Base-by-base conservation (phyloP, 1,140 invertebrate species). In the Platorchestia sp. region DNA sequence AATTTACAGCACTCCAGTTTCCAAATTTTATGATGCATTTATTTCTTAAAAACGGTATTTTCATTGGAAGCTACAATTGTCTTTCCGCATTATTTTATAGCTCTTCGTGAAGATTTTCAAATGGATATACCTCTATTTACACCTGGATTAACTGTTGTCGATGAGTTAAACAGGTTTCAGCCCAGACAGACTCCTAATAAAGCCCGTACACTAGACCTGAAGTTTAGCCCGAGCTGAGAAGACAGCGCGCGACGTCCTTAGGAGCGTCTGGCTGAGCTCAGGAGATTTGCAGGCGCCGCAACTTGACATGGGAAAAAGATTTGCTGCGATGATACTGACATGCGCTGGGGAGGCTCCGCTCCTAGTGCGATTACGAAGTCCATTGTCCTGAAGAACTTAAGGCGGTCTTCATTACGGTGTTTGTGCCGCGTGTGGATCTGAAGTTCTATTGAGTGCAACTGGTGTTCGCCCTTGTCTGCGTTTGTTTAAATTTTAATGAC, bases 261-360 rank as follows among this genome's bases (percentile, higher is more conserved):
- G 7, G 87, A 41, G 87, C 5, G 87, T 42, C 87, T 89, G 45
- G 91, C 91, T 45, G 91, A 44, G 91, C 91, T 93, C 22, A 93
- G 3, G 45, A 93, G 91, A 93, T 93, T 45, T 93, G 91, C 43
- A 42, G 91, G 91, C 43, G 45, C 91, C 91, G 45, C 91, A 93
- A 93, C 44, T 93, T 93, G 91, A 93, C 91, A 93, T 93, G 91
- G 45, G 47, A 93, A 93, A 45, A 93, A 93, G 91, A 93, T 93
- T 93, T 93, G 91, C 43, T 10, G 91, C 91, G 45, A n/a, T 45
- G 91, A 93, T 93, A 93, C 43, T 44, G 91, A 93, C 91, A 41
- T 19, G 91, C 40, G 45, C 40, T 45, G 45, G 91, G 91, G 91
- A 44, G 87, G 36, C 27, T 19, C 59, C 59, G 10, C 59, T 75